Conservation (phyloP, 2,888 invertebrate genomes). For the Leucania comma region DNA sequence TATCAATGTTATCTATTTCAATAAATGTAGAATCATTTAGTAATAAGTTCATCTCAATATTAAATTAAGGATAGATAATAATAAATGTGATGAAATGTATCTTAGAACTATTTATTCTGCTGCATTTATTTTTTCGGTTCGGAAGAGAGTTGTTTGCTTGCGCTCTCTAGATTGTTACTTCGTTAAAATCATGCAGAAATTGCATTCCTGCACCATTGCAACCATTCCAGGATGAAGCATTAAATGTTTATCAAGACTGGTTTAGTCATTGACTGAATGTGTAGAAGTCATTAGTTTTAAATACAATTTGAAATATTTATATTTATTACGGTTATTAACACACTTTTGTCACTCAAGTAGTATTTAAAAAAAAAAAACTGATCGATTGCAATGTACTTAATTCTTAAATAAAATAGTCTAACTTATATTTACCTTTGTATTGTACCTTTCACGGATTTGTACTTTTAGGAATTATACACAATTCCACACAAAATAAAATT, state of each 20-base stretch:
- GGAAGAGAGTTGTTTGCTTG: no score
- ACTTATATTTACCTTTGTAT: not conserved
- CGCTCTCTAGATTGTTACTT: no score
- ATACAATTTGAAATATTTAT: conserved; percentile 8
- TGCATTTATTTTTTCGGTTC: no score
- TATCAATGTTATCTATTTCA: conserved; percentile 3
- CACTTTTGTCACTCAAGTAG: conserved; percentile 7
- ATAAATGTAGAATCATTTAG: conserved; percentile 10
- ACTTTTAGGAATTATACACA: not conserved
- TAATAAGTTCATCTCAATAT: conserved; percentile 23
- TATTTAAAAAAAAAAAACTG: conserved; percentile 12
- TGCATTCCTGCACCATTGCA: no score
- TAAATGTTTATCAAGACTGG: conserved; percentile 42
- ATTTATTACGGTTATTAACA: conserved; percentile 19
- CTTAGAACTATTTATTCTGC: no score
- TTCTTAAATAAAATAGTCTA: conserved; percentile 1
- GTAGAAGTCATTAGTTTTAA: conserved; percentile 41
- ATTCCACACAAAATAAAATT: not conserved
- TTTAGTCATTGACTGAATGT: conserved; percentile 37
- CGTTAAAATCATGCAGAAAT: no score
- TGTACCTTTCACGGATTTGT: not conserved
- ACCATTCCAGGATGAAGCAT: conserved; percentile 23
- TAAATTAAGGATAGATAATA: not conserved
- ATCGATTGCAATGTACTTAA: conserved; percentile 4
- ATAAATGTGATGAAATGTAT: no score